Evolutionary conservation across 2,797 vertebrate genomes (phyloP).

Genomic region (Fundulus diaphanus): DNA sequence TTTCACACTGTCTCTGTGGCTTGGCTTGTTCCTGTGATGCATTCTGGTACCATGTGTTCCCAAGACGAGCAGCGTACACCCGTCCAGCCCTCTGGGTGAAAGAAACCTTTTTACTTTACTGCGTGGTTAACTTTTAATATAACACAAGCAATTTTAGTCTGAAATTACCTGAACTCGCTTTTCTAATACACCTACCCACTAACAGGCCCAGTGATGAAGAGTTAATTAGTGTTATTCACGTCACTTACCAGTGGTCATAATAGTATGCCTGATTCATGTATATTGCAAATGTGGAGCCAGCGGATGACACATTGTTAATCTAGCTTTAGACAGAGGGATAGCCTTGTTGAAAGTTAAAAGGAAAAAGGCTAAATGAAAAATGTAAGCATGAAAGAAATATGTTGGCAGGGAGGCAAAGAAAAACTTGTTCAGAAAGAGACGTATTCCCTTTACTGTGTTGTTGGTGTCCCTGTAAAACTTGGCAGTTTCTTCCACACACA

Average conservation of each 20-base stretch:
- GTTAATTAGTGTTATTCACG: background rate
- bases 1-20: background rate
- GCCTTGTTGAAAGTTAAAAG: slow-evolving; percentile 56
- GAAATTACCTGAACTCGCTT: background rate
- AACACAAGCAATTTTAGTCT: background rate
- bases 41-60: background rate
- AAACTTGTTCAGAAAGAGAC: background rate
- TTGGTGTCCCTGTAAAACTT: slow-evolving; percentile 5
- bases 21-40: background rate
- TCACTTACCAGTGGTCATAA: background rate
- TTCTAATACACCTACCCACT: background rate
- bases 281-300: slow-evolving; percentile 14
- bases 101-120: background rate
- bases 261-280: background rate
- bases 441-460: slow-evolving; percentile 6
- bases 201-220: slow-evolving; percentile 1
- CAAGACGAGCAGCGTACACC: background rate
- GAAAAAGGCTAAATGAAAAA: slow-evolving; percentile 36
- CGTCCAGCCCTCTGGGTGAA: background rate
- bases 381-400: slow-evolving; percentile 26
- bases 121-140: background rate
- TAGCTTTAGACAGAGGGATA: slow-evolving; percentile 52
- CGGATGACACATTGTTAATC: slow-evolving; percentile 35
- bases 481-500: slow-evolving; percentile 17
- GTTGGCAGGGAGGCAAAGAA: slow-evolving; percentile 23